Evolutionary conservation across 2,113 vertebrate species (phyloP).

Genomic region (Boulengeromyrus knoepffleri): DNA sequence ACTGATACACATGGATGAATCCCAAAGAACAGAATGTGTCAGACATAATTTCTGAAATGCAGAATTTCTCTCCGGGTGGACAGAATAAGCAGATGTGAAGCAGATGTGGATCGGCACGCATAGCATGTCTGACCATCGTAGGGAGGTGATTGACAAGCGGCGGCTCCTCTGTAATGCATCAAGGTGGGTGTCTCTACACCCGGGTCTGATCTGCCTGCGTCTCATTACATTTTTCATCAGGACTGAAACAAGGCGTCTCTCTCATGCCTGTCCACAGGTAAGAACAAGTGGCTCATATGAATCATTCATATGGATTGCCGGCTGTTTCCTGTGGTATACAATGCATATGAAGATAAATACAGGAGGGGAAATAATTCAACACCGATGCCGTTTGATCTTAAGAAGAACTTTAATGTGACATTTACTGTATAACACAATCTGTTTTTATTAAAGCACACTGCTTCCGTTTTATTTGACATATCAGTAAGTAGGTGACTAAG

Average conservation of each 20-base stretch:
- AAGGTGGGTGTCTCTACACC: neutral
- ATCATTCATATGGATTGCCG: neutral
- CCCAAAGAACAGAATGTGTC: neutral
- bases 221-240: constrained; percentile 18
- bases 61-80: neutral
- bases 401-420: constrained; percentile 43
- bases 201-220: neutral
- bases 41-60: neutral
- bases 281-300: constrained; percentile 29
- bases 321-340: constrained; percentile 37
- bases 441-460: neutral
- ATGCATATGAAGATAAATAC: constrained; percentile 5
- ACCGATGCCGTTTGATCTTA: constrained; percentile 32
- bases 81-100: neutral
- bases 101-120: neutral
- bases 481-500: neutral
- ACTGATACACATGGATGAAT: neutral
- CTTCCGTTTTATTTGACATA: neutral
- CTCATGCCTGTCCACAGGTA: constrained; percentile 42
- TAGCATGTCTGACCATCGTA: neutral
- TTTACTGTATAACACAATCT: neutral
- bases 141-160: neutral
- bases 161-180: neutral
- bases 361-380: neutral
- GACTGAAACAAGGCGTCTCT: constrained; percentile 40